Evolutionary conservation across 2,113 vertebrate species (phyloP), one percentile per base, ranked within the genome.

Genomic region (Brienomyrus brachyistius): DNA sequence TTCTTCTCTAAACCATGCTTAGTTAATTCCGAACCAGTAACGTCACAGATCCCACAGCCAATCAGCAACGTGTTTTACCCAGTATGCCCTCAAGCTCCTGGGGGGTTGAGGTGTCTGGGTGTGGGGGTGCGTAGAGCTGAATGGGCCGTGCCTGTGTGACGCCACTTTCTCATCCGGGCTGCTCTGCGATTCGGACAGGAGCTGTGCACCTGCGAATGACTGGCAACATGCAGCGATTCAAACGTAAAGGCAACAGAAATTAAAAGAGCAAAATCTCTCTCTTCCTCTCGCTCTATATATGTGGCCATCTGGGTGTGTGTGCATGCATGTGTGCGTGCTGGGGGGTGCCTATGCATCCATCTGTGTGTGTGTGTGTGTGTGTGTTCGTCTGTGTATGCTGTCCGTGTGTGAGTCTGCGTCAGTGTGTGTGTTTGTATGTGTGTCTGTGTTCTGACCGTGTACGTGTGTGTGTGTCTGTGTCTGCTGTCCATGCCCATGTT

Each of bases 161-260:
- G 27, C 54, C 90, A 91, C 92, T 91, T 88, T n/a, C 91, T 91
- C 91, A 94, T 94, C 93, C 45, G 86, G 90, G 54, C 93, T 92
- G 7, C 91, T 94, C 92, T 92, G 90, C 87, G 91, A 91, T 94
- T 94, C 92, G 91, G 90, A 93, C 91, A 7, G 90, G 90, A 90
- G 82, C 84, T 88, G 3, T 89, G 94, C 94, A 91, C 84, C 21
- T 5, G 86, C 90, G 94, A 93, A 93, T 90, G 88, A 91, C 82
- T 88, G 88, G 31, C 87, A 91, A 91, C 92, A 90, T 88, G 50
- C 83, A 92, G 89, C 93, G 91, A 56, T 91, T 91, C 89, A 70
- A 92, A 51, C 6, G 70, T 27, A 86, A 45, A 87, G 43, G 66
- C 43, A 4, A 45, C 48, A 48, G 19, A 84, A 48, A 48, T 84